Evolutionary conservation across 1,140 invertebrate species (phyloP).

Genomic region (Dryas iulia): DNA sequence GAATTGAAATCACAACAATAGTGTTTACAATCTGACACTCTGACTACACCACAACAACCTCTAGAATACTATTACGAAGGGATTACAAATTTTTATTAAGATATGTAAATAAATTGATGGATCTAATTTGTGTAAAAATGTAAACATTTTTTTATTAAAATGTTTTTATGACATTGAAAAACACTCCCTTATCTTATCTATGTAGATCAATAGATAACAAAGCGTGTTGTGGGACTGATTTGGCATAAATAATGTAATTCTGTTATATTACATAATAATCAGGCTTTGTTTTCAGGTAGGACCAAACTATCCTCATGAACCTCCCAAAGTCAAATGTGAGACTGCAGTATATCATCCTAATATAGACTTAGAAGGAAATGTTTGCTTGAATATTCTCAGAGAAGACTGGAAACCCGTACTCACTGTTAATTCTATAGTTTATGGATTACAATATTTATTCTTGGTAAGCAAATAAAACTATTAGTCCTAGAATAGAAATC

Average conservation of each 20-base stretch:
- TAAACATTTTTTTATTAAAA: not conserved
- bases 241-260: not conserved
- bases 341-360: slow-evolving; percentile 97
- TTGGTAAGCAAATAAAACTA: slow-evolving; percentile 85
- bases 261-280: not conserved
- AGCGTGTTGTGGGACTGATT: not conserved
- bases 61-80: too few species aligned
- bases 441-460: slow-evolving; percentile 98
- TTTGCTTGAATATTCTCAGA: slow-evolving; percentile 95
- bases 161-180: not conserved
- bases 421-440: slow-evolving; percentile 98
- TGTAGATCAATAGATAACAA: not conserved
- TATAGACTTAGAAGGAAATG: slow-evolving; percentile 97
- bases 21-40: too few species aligned
- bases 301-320: slow-evolving; percentile 97
- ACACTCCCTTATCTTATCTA: not conserved
- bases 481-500: too few species aligned
- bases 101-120: too few species aligned
- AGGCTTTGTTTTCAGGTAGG: slow-evolving; percentile 84
- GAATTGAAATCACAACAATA: too few species aligned
- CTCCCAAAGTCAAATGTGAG: slow-evolving; percentile 97
- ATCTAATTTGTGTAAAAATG: not conserved
- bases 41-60: too few species aligned
- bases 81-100: too few species aligned
- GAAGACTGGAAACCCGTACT: slow-evolving; percentile 99